A percentile compares a stretch with the other conserved stretches of the same genome.
Conservation (phyloP, 2,797 vertebrate genomes). For the Danio albolineatus region DNA sequence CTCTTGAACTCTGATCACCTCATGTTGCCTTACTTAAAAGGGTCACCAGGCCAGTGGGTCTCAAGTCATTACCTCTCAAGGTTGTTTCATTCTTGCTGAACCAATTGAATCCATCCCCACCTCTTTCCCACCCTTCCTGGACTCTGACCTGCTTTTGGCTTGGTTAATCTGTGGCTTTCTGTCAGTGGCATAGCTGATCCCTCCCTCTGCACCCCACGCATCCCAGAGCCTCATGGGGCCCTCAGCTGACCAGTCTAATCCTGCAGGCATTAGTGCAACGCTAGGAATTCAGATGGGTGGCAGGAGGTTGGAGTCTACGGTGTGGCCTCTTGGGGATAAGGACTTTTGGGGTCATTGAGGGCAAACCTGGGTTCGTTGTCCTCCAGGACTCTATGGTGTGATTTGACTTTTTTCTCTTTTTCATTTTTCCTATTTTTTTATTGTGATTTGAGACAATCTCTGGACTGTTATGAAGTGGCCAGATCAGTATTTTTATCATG, state of each 20-base stretch:
- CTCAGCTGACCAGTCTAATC: constrained; percentile 78
- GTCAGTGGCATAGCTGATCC: constrained; percentile 10
- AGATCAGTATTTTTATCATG: constrained; percentile 12
- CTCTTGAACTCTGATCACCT: constrained; percentile 12
- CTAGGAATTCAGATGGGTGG: constrained; percentile 69
- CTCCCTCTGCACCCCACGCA: constrained; percentile 19
- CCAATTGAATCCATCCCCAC: not conserved
- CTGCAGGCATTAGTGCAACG: constrained; percentile 72
- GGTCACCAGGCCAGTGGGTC: constrained; percentile 17
- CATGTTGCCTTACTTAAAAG: constrained; percentile 19
- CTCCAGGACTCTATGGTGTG: not conserved
- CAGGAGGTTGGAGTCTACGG: constrained; percentile 28
- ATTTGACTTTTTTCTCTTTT: not conserved
- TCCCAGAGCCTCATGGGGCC: constrained; percentile 57
- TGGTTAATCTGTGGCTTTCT: constrained; percentile 44
- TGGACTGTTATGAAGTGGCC: constrained; percentile 26
- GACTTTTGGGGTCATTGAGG: constrained; percentile 19
- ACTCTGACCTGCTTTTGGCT: constrained; percentile 45
- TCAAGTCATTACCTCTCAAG: not conserved
- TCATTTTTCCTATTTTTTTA: not conserved
- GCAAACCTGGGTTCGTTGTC: constrained; percentile 27
- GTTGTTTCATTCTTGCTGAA: not conserved
- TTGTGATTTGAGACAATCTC: constrained; percentile 29
- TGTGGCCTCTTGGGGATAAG: constrained; percentile 18
- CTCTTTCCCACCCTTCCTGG: constrained; percentile 28